phyloP scores from a whole-genome alignment of 1,140 invertebrate genomes.

The Tetragonula clypearis region DNA sequence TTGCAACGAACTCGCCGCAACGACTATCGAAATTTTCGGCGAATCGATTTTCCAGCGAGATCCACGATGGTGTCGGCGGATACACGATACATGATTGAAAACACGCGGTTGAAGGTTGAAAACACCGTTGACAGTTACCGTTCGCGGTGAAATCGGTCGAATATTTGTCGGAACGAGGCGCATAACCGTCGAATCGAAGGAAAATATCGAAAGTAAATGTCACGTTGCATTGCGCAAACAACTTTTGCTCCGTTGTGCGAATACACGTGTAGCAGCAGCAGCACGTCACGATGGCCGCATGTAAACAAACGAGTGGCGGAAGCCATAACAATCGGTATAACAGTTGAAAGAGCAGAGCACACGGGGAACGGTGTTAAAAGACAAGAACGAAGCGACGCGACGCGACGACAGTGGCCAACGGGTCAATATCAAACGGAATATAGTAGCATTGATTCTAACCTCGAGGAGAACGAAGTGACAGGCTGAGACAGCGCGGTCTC shows the following conservation, averaged over 20 bases:
- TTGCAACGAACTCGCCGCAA: not conserved
- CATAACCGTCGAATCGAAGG: not conserved
- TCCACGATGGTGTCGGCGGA: not conserved
- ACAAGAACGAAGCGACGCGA: too few species aligned
- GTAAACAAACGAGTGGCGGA: constrained; percentile 60
- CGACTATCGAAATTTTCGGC: not conserved
- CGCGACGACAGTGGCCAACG: too few species aligned
- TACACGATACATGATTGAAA: not conserved
- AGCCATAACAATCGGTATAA: not conserved
- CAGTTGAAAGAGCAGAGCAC: constrained; percentile 6
- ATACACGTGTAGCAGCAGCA: constrained; percentile 55
- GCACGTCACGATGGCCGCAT: constrained; percentile 53
- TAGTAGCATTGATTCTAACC: not conserved
- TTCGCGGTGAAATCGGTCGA: not conserved
- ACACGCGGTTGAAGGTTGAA: not conserved
- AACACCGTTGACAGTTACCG: not conserved
- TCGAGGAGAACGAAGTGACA: not conserved
- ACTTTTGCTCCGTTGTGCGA: constrained; percentile 12
- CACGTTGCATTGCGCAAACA: constrained; percentile 27
- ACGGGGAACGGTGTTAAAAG: too few species aligned
- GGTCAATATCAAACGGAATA: not conserved
- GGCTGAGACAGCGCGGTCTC: not conserved
- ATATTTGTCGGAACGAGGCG: not conserved
- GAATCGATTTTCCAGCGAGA: not conserved
- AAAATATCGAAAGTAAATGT: not conserved